Evolutionary conservation across 2,797 vertebrate species (phyloP).

Genomic region (Neosalanx taihuensis): DNA sequence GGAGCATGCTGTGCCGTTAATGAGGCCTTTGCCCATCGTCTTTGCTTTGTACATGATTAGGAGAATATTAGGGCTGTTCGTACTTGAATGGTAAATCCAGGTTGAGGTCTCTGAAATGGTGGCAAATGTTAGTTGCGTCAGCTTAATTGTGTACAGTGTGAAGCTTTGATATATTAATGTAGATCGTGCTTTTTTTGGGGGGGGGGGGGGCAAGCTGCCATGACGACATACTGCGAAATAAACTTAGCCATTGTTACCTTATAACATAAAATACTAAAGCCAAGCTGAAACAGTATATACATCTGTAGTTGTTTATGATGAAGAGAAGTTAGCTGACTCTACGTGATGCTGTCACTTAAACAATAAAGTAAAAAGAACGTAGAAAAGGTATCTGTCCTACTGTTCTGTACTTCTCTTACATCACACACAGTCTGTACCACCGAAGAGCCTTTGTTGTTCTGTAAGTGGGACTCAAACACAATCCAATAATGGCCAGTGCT

Average conservation of each 20-base stretch:
- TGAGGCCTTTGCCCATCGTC: too few relatives aligned
- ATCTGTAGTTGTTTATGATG: neutral
- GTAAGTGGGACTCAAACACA: too few relatives aligned
- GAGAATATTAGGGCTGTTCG: conserved; percentile 24
- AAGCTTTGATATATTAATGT: conserved; percentile 10
- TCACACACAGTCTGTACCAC: too few relatives aligned
- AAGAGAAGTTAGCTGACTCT: too few relatives aligned
- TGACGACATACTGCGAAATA: neutral
- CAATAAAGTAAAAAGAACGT: too few relatives aligned
- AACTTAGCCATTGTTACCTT: neutral
- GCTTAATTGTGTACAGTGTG: neutral
- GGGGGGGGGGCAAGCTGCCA: neutral
- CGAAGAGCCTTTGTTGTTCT: too few relatives aligned
- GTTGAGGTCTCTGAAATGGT: neutral
- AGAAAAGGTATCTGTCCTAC: too few relatives aligned
- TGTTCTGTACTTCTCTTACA: too few relatives aligned
- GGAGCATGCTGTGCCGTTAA: too few relatives aligned
- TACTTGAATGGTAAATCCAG: conserved; percentile 11
- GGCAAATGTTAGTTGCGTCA: conserved; percentile 2
- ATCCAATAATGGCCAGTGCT: too few relatives aligned
- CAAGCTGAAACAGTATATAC: neutral
- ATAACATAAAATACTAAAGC: neutral
- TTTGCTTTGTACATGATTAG: too few relatives aligned
- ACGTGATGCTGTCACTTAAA: too few relatives aligned
- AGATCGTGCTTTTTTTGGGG: neutral